phyloP scores from a whole-genome alignment of 2,113 vertebrate species.

The Lamprologus callipterus region DNA sequence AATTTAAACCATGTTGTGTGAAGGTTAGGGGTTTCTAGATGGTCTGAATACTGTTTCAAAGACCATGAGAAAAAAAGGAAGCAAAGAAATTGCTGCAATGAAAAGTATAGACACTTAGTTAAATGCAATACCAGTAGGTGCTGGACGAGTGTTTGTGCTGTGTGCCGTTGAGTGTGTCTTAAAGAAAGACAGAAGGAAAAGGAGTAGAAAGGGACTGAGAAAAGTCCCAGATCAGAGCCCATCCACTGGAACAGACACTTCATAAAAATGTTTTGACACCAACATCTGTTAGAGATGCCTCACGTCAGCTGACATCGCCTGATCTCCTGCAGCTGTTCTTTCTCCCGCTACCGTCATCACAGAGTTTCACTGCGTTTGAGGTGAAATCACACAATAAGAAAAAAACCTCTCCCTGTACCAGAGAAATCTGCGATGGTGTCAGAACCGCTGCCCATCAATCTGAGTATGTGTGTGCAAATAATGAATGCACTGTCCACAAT shows the following conservation, averaged over 20 bases:
- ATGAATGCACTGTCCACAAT: background rate
- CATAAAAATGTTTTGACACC: constrained; percentile 36
- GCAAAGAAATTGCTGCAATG: background rate
- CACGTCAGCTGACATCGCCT: background rate
- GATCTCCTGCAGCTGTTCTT: constrained; percentile 26
- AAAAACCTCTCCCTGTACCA: background rate
- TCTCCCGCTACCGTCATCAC: background rate
- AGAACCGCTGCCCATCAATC: background rate
- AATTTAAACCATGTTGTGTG: background rate
- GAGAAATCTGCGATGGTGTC: background rate
- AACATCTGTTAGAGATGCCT: constrained; percentile 19
- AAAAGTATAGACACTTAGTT: background rate
- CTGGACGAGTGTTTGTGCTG: background rate
- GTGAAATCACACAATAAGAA: background rate
- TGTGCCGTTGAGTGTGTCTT: background rate
- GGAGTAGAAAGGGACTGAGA: background rate
- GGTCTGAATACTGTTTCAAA: background rate
- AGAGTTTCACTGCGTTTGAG: background rate
- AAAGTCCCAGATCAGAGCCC: constrained; percentile 5
- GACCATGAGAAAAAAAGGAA: background rate
- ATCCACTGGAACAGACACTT: constrained; percentile 1
- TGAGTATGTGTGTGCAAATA: background rate
- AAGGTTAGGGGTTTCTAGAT: background rate
- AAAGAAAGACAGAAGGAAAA: background rate
- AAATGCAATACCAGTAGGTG: no score